Percentiles rank a stretch among this genome's conserved stretches.
These are phyloP conservation scores for Tragelaphus strepsiceros DNA, from an alignment of 2,113 vertebrate genomes.

Conservation along the genomic window DNA sequence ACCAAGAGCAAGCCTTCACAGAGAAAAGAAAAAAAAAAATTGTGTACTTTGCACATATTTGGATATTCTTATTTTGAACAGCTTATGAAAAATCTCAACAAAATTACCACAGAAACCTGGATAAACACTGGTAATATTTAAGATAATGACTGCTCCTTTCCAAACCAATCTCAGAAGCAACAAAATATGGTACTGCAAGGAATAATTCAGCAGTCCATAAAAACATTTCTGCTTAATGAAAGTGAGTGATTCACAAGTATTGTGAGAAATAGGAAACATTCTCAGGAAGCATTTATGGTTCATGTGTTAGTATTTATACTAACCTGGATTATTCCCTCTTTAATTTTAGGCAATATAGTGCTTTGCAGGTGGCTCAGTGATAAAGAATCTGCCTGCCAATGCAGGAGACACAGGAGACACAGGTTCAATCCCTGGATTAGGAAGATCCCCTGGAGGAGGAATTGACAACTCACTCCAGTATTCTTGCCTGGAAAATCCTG, in stretches of 20 bases:
- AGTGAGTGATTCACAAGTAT: background rate
- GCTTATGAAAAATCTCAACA: background rate
- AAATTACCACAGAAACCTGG: background rate
- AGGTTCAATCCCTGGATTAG: background rate
- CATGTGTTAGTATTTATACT: background rate
- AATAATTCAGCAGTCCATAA: slow-evolving; percentile 11
- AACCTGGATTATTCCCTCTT: background rate
- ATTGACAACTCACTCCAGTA: background rate
- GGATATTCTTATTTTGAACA: background rate
- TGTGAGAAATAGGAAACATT: background rate
- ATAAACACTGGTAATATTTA: background rate
- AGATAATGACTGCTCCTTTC: slow-evolving; percentile 26
- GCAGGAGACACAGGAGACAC: background rate
- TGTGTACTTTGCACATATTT: background rate
- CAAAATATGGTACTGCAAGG: background rate
- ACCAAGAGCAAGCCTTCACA: background rate
- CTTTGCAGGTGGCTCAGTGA: background rate
- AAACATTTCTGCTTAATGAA: slow-evolving; percentile 38
- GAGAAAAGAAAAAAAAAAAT: background rate
- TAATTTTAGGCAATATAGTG: background rate
- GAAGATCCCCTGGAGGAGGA: background rate
- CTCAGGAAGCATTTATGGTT: background rate
- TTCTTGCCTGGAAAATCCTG: background rate
- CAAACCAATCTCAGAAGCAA: background rate
- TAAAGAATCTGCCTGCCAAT: background rate